These are phyloP conservation scores for Pogonus chalceus DNA, from an alignment of 1,140 invertebrate species.

Conservation along the genomic window DNA sequence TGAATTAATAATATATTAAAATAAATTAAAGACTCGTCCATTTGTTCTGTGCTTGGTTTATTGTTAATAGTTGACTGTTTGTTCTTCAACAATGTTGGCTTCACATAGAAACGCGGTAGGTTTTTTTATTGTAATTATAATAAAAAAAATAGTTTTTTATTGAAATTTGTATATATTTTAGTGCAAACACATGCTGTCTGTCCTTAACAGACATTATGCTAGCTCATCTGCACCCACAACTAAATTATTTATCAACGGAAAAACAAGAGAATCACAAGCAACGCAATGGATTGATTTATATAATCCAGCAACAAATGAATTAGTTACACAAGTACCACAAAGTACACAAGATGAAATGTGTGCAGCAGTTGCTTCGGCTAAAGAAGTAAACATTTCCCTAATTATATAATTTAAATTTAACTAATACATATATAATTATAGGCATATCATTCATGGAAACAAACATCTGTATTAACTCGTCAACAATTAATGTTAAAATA, in stretches of 20 bases:
- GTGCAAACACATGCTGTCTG: not conserved
- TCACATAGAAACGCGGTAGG: not conserved
- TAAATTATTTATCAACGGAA: constrained; percentile 91
- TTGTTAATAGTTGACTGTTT: not conserved
- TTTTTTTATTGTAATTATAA: no score
- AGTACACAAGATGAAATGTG: constrained; percentile 87
- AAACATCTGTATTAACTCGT: constrained; percentile 84
- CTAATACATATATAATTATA: not conserved
- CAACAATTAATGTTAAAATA: constrained; percentile 94
- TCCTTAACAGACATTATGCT: not conserved
- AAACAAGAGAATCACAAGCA: constrained; percentile 89
- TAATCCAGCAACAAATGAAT: constrained; percentile 85
- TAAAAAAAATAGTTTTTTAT: no score
- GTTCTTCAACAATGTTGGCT: not conserved
- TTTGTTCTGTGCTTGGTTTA: not conserved
- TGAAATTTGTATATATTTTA: no score
- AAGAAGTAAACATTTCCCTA: constrained; percentile 52
- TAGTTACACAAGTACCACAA: constrained; percentile 80
- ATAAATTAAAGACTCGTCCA: not conserved
- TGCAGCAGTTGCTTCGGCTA: constrained; percentile 75
- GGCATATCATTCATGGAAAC: constrained; percentile 66
- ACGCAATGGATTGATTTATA: constrained; percentile 89
- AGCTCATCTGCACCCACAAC: constrained; percentile 48
- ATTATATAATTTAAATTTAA: not conserved
- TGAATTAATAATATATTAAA: constrained; percentile 6